Evolutionary conservation across 1,140 invertebrate genomes (phyloP).

Genomic region (Drosophila tani): DNA sequence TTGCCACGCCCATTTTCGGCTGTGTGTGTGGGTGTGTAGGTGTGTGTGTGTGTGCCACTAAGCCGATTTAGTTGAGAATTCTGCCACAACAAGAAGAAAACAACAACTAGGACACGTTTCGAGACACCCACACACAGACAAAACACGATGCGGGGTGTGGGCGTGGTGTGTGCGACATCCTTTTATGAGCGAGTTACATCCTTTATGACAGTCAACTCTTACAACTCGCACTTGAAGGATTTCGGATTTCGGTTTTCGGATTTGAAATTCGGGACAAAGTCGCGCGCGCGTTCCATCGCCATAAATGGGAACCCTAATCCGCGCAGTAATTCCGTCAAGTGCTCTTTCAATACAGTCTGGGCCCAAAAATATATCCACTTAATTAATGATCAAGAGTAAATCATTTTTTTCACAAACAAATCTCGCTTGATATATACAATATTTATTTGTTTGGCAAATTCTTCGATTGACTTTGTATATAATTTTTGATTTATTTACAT

Average conservation of each 20-base stretch:
- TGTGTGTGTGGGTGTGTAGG: neutral
- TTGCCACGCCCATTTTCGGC: conserved; percentile 37
- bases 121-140: conserved; percentile 6
- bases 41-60: conserved; percentile 35
- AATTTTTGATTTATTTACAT: conserved; percentile 11
- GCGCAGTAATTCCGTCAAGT: neutral
- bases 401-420: conserved; percentile 3
- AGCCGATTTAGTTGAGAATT: conserved; percentile 55
- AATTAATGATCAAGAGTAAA: neutral
- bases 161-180: conserved; percentile 13
- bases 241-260: neutral
- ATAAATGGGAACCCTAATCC: conserved; percentile 11
- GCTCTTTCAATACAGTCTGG: too few relatives aligned
- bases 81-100: conserved; percentile 33
- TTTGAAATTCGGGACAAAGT: neutral
- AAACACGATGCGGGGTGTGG: neutral
- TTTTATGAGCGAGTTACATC: conserved; percentile 6
- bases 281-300: neutral
- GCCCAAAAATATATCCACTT: too few relatives aligned
- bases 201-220: conserved; percentile 9
- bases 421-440: neutral
- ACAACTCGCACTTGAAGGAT: conserved; percentile 9
- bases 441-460: neutral
- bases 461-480: neutral
- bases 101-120: conserved; percentile 24